phyloP scores from a whole-genome alignment of 2,797 vertebrate species.

The Limnodromus scolopaceus region DNA sequence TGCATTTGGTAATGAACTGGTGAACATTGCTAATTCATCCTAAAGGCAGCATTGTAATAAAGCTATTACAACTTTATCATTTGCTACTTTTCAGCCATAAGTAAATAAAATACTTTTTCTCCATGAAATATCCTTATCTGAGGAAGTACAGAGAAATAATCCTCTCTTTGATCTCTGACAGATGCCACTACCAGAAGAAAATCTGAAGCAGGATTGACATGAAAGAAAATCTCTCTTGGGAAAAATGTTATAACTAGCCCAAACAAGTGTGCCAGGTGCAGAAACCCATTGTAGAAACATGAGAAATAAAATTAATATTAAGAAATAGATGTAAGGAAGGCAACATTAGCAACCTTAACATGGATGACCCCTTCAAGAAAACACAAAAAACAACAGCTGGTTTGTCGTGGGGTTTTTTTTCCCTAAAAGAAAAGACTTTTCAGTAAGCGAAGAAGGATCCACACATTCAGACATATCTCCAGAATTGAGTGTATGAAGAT shows the following conservation, averaged over 20 bases:
- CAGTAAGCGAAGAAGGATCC: neutral
- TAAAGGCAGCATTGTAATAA: neutral
- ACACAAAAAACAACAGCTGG: neutral
- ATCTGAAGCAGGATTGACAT: neutral
- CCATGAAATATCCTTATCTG: constrained; percentile 34
- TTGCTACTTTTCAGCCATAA: neutral
- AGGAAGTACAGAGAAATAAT: constrained; percentile 25
- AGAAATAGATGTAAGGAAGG: neutral
- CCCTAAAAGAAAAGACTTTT: neutral
- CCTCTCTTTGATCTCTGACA: constrained; percentile 49
- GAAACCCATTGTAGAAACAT: neutral
- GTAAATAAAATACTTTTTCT: constrained; percentile 31
- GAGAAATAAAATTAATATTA: neutral
- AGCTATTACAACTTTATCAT: neutral
- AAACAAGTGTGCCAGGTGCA: neutral
- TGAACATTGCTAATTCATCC: neutral
- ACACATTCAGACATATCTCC: neutral
- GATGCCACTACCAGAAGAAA: constrained; percentile 19
- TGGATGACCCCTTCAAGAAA: neutral
- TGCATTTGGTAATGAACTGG: neutral
- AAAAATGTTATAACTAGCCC: neutral
- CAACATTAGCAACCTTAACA: neutral
- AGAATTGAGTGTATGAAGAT: neutral
- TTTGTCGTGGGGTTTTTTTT: neutral
- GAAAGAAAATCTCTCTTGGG: constrained; percentile 17